Evolutionary conservation across 2,797 vertebrate genomes (phyloP).

Genomic region (Chromis chromis): DNA sequence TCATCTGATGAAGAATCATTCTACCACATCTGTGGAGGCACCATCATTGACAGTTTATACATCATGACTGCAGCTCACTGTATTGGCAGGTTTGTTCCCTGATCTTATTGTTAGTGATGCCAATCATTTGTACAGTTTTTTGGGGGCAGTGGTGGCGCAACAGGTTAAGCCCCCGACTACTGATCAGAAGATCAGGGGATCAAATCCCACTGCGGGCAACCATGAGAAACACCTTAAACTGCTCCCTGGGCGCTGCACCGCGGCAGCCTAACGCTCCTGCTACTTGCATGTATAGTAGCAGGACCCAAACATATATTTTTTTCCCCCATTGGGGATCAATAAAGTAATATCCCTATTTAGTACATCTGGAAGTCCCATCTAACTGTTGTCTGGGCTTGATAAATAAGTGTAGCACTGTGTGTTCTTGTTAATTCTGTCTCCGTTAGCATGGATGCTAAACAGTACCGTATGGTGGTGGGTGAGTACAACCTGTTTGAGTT

Average conservation of each 20-base stretch:
- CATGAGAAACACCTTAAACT: too few relatives aligned
- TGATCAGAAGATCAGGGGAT: too few relatives aligned
- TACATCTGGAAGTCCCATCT: not conserved
- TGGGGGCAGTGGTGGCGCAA: too few relatives aligned
- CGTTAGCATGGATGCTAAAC: conserved; percentile 52
- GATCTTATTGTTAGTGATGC: not conserved
- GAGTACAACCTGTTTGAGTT: conserved; percentile 71
- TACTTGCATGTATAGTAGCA: too few relatives aligned
- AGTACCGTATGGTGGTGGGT: conserved; percentile 70
- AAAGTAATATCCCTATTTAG: too few relatives aligned
- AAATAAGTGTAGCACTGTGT: not conserved
- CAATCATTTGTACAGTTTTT: not conserved
- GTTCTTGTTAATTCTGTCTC: conserved; percentile 7
- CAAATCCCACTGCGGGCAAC: too few relatives aligned
- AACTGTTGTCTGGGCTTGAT: not conserved
- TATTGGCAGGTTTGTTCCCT: conserved; percentile 66
- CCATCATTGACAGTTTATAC: conserved; percentile 37
- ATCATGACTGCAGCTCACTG: conserved; percentile 83
- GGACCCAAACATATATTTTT: too few relatives aligned
- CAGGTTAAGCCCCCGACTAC: too few relatives aligned
- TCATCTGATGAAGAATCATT: conserved; percentile 43
- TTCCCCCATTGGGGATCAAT: too few relatives aligned
- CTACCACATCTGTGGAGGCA: conserved; percentile 75
- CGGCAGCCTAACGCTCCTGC: too few relatives aligned
- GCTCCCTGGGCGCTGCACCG: too few relatives aligned